Evolutionary conservation across 2,888 invertebrate genomes (phyloP).

Genomic region (Sesamia inferens): DNA sequence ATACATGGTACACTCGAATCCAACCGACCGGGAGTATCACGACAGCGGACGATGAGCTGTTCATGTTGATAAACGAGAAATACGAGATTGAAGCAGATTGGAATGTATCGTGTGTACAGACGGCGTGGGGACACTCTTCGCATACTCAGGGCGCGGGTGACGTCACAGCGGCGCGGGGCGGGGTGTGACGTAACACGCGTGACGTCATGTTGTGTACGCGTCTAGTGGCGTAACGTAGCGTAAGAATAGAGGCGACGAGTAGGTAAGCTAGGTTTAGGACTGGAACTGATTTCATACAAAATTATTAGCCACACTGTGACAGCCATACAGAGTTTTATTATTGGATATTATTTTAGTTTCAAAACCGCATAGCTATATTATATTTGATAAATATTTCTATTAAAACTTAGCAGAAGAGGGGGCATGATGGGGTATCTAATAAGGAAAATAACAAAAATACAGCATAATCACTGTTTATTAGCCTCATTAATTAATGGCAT

Average conservation of each 20-base stretch:
- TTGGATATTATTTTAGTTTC: slow-evolving; percentile 37
- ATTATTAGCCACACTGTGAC: slow-evolving; percentile 12
- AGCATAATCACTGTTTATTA: too few species aligned
- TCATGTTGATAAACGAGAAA: background rate
- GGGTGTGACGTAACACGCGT: slow-evolving; percentile 24
- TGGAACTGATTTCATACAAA: slow-evolving; percentile 30
- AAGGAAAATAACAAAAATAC: too few species aligned
- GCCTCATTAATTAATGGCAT: too few species aligned
- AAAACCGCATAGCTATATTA: slow-evolving; percentile 44
- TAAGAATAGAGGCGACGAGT: slow-evolving; percentile 12
- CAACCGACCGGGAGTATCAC: background rate
- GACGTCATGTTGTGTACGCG: slow-evolving; percentile 19
- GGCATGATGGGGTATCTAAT: too few species aligned
- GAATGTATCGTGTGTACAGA: slow-evolving; percentile 20
- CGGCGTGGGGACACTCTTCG: background rate
- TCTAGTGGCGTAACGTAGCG: slow-evolving; percentile 13
- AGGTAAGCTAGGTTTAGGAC: slow-evolving; percentile 35
- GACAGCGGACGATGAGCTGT: background rate
- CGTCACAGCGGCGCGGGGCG: slow-evolving; percentile 36
- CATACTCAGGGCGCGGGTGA: slow-evolving; percentile 31
- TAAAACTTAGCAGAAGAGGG: background rate
- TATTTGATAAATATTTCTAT: slow-evolving; percentile 33
- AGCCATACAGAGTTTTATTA: slow-evolving; percentile 33
- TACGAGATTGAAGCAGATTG: background rate
- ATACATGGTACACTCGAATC: slow-evolving; percentile 26